phyloP scores from a whole-genome alignment of 2,113 vertebrate genomes.

The Paedocypris sp. region DNA sequence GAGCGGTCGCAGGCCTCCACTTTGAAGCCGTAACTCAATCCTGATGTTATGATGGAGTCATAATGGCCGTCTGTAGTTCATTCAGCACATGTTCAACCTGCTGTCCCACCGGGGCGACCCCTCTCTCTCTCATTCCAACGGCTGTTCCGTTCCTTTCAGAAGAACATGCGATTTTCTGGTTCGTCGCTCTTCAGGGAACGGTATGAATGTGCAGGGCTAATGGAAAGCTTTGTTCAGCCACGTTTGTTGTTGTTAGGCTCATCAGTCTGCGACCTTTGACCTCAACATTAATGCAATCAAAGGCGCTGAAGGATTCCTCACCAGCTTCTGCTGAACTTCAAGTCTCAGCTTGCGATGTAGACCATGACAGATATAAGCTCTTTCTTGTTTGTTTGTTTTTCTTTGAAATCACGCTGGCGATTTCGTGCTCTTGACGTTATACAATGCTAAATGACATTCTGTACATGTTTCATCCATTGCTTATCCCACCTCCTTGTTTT shows the following conservation, averaged over 20 bases:
- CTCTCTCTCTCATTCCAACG: constrained; percentile 19
- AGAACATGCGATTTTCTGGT: constrained; percentile 41
- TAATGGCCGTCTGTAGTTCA: background rate
- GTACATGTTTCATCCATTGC: too few species aligned
- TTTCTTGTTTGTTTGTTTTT: too few species aligned
- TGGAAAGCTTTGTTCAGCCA: background rate
- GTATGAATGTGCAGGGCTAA: constrained; percentile 13
- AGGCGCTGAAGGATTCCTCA: background rate
- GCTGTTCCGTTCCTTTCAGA: constrained; percentile 38
- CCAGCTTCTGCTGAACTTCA: background rate
- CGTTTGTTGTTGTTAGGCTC: background rate
- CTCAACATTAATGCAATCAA: background rate
- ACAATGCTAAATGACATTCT: too few species aligned
- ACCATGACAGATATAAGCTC: too few species aligned
- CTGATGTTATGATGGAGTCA: background rate
- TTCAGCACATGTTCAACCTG: background rate
- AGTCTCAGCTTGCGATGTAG: background rate
- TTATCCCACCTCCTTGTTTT: too few species aligned
- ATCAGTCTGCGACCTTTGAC: background rate
- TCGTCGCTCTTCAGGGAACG: constrained; percentile 40
- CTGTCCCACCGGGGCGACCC: background rate
- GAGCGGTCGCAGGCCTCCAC: background rate
- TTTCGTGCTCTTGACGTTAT: too few species aligned
- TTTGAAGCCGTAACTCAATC: constrained; percentile 13
- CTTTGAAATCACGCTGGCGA: too few species aligned